Evolutionary conservation across 2,888 invertebrate species (phyloP).

Genomic region (Acheta domesticus): DNA sequence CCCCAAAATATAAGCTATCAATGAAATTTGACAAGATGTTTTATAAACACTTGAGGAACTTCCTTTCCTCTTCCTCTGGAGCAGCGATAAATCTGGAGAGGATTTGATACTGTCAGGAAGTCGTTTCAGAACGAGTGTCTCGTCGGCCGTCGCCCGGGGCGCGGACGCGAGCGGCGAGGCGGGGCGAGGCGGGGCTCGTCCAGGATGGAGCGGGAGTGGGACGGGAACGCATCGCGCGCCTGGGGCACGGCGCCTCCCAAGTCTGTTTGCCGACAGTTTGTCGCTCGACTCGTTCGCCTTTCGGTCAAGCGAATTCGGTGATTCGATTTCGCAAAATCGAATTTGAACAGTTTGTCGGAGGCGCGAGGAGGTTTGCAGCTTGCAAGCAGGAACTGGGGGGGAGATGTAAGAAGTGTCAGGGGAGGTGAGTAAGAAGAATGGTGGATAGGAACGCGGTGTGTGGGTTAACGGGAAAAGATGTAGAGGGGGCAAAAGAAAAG

Average conservation of each 20-base stretch:
- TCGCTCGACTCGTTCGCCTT: background rate
- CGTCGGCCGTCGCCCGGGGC: background rate
- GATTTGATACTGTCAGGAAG: constrained; percentile 18
- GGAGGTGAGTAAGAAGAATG: too few species aligned
- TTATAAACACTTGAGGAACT: background rate
- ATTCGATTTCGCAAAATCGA: background rate
- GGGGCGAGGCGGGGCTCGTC: too few species aligned
- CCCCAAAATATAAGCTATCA: background rate
- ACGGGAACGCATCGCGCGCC: too few species aligned
- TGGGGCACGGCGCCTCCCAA: background rate
- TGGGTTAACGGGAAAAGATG: too few species aligned
- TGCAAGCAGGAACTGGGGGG: too few species aligned
- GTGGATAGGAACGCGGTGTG: too few species aligned
- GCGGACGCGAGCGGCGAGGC: too few species aligned
- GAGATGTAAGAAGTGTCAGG: too few species aligned
- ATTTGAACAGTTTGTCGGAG: constrained; percentile 3
- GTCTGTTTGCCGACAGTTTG: background rate
- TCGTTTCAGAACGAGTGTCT: background rate
- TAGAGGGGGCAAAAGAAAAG: too few species aligned
- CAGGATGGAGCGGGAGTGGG: too few species aligned
- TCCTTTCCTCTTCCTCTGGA: background rate
- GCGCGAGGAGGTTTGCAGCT: background rate
- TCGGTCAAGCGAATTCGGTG: constrained; percentile 3
- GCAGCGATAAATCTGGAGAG: background rate
- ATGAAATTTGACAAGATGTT: background rate